A percentile compares a stretch with the other conserved stretches of the same genome.
phyloP scores from a whole-genome alignment of 2,113 vertebrate genomes.

The Zosterops hypoxanthus region DNA sequence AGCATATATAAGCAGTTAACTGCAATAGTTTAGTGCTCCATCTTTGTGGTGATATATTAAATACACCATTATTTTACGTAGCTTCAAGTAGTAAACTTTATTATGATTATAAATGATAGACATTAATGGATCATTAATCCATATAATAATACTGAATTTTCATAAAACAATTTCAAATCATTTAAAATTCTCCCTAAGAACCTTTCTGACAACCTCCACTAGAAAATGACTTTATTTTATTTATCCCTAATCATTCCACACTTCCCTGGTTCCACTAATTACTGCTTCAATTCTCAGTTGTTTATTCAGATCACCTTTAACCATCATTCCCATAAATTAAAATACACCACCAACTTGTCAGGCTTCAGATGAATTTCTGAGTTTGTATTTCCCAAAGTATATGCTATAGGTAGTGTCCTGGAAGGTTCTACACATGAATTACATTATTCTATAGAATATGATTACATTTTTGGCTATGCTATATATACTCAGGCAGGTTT shows the following conservation, averaged over 20 bases:
- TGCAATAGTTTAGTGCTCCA: neutral
- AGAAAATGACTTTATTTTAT: slow-evolving; percentile 41
- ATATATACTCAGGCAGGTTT: neutral
- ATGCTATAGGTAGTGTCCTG: neutral
- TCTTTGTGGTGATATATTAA: neutral
- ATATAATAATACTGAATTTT: slow-evolving; percentile 31
- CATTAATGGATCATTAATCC: slow-evolving; percentile 53
- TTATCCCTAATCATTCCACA: slow-evolving; percentile 44
- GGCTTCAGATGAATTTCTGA: neutral
- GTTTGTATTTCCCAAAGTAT: neutral
- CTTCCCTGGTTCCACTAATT: slow-evolving; percentile 23
- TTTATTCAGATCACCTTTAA: slow-evolving; percentile 47
- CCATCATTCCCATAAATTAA: slow-evolving; percentile 6
- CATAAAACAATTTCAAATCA: slow-evolving; percentile 18
- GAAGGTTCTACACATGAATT: neutral
- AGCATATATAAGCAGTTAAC: neutral
- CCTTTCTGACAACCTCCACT: neutral
- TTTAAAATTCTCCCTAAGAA: slow-evolving; percentile 38
- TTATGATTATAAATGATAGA: slow-evolving; percentile 47
- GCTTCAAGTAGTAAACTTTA: slow-evolving; percentile 47
- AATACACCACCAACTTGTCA: slow-evolving; percentile 2
- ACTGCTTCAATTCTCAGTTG: slow-evolving; percentile 38
- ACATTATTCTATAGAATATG: neutral
- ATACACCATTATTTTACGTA: neutral
- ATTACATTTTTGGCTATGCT: neutral